Conservation (phyloP, 2,888 invertebrate species). For the Macrophya alboannulata region DNA sequence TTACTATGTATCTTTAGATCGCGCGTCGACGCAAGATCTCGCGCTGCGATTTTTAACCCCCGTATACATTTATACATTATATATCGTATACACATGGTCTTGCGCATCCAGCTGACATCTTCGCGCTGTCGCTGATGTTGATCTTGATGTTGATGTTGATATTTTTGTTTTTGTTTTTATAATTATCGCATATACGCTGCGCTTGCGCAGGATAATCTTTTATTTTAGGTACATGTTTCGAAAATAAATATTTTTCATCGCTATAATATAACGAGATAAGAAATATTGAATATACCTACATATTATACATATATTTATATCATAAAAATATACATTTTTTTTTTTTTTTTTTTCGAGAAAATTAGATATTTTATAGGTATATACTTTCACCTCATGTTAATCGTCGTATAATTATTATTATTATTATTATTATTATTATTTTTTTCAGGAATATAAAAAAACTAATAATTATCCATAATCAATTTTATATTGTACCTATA, state of each 20-base stretch:
- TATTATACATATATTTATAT: not conserved
- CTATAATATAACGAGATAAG: not conserved
- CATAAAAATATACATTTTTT: not conserved
- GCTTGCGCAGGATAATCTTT: not conserved
- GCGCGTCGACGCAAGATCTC: slow-evolving; percentile 29
- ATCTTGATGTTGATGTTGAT: not conserved
- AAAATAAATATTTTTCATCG: not conserved
- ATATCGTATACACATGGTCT: slow-evolving; percentile 20
- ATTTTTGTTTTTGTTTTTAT: not conserved
- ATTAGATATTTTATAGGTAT: too few species aligned
- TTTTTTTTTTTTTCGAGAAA: too few species aligned
- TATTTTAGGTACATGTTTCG: not conserved
- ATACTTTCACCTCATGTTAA: too few species aligned
- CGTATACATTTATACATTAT: too few species aligned
- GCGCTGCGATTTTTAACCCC: slow-evolving; percentile 8
- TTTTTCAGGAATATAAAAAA: too few species aligned
- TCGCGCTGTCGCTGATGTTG: not conserved
- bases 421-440: too few species aligned
- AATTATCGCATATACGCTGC: not conserved
- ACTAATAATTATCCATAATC: too few species aligned
- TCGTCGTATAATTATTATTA: too few species aligned
- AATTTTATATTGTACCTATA: too few species aligned
- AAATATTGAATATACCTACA: not conserved
- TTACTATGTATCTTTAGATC: slow-evolving; percentile 42
- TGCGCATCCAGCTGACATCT: slow-evolving; percentile 11